Evolutionary conservation across 1,140 invertebrate genomes (phyloP).

Genomic region (Limonius californicus): DNA sequence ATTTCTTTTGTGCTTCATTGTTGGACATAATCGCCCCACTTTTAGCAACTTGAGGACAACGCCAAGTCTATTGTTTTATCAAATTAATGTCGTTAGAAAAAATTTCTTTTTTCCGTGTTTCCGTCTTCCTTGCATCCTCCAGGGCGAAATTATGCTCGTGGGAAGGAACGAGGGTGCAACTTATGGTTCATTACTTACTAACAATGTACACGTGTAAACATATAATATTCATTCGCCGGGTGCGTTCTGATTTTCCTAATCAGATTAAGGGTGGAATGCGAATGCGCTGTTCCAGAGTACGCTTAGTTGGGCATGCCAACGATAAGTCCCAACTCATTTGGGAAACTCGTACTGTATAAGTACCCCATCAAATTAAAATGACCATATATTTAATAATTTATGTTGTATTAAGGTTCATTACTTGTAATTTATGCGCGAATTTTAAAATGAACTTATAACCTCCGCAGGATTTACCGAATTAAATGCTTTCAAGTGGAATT

Average conservation of each 20-base stretch:
- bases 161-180: not conserved
- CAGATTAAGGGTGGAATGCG: not conserved
- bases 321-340: slow-evolving; percentile 1
- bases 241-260: not conserved
- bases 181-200: not conserved
- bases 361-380: not conserved
- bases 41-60: not conserved
- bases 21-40: not conserved
- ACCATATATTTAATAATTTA: slow-evolving; percentile 1
- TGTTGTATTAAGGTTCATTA: not conserved
- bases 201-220: slow-evolving; percentile 1
- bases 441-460: not conserved
- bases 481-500: not conserved
- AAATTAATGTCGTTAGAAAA: not conserved
- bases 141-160: not conserved
- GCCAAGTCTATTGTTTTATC: not conserved
- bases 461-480: not conserved
- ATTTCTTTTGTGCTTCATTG: not conserved
- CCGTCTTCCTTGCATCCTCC: not conserved
- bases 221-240: not conserved
- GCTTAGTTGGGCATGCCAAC: not conserved
- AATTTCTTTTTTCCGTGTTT: not conserved
- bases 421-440: not conserved
- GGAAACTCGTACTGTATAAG: not conserved
- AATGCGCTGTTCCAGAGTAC: not conserved